Percentiles rank a stretch among this genome's conserved stretches.
These are phyloP conservation scores for Syrrhaptes paradoxus DNA, from an alignment of 2,113 vertebrate species.

Conservation along the genomic window DNA sequence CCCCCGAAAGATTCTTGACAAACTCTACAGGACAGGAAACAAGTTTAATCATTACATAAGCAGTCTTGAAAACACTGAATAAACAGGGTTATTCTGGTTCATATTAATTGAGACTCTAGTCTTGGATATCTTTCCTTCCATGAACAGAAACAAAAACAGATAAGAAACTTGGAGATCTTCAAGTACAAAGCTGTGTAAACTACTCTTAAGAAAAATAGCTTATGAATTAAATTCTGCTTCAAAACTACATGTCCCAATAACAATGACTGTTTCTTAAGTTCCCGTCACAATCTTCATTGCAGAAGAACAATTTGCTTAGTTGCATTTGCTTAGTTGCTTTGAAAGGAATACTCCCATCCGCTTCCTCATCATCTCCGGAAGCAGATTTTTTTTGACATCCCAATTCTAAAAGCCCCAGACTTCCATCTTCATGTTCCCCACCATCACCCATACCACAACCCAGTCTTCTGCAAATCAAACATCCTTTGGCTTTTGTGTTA, in stretches of 20 bases:
- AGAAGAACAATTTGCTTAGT: background rate
- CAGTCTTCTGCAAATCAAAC: background rate
- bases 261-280: background rate
- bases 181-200: background rate
- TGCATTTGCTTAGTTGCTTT: background rate
- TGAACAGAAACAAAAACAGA: background rate
- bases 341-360: background rate
- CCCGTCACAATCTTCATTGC: background rate
- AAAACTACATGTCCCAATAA: background rate
- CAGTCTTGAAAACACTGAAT: background rate
- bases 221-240: background rate
- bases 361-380: background rate
- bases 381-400: background rate
- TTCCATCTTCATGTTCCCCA: background rate
- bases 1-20: background rate
- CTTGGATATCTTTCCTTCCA: background rate
- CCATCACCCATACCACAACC: background rate
- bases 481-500: background rate
- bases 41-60: fast-evolving
- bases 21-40: background rate
- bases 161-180: background rate
- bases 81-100: background rate
- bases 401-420: background rate
- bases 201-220: background rate
- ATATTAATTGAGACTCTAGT: background rate